A percentile compares a stretch with the other conserved stretches of the same genome.
Evolutionary conservation across 1,140 invertebrate genomes (phyloP).

Genomic region (Acyrthosiphon pisum): DNA sequence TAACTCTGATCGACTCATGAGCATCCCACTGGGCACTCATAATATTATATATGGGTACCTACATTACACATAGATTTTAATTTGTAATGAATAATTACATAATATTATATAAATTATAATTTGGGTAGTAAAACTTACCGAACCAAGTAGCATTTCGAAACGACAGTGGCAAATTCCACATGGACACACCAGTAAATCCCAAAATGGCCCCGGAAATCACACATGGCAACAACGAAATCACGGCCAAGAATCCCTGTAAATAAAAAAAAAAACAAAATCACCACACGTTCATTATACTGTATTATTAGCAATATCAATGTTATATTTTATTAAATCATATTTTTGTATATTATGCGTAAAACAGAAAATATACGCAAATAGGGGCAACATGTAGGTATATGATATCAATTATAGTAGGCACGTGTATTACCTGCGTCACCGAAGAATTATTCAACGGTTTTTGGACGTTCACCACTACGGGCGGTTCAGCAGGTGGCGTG

Average conservation of each 20-base stretch:
- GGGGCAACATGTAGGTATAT: too few relatives aligned
- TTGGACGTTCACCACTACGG: background rate
- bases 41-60: background rate
- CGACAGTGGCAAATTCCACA: background rate
- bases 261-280: background rate
- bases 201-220: slow-evolving; percentile 25
- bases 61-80: background rate
- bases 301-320: too few relatives aligned
- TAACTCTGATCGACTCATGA: background rate
- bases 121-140: background rate
- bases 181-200: slow-evolving; percentile 1
- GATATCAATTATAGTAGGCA: too few relatives aligned
- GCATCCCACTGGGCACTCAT: background rate
- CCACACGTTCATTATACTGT: background rate
- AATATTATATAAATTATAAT: background rate
- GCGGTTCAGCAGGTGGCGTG: background rate
- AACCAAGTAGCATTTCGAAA: slow-evolving; percentile 27
- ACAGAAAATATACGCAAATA: too few relatives aligned
- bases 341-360: too few relatives aligned
- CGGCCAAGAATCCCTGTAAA: background rate
- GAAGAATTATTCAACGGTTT: slow-evolving; percentile 45
- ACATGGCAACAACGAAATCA: slow-evolving; percentile 1
- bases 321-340: too few relatives aligned
- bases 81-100: background rate
- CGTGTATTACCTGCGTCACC: background rate